Evolutionary conservation across 1,140 invertebrate genomes (phyloP).

Genomic region (Bicyclus anynana): DNA sequence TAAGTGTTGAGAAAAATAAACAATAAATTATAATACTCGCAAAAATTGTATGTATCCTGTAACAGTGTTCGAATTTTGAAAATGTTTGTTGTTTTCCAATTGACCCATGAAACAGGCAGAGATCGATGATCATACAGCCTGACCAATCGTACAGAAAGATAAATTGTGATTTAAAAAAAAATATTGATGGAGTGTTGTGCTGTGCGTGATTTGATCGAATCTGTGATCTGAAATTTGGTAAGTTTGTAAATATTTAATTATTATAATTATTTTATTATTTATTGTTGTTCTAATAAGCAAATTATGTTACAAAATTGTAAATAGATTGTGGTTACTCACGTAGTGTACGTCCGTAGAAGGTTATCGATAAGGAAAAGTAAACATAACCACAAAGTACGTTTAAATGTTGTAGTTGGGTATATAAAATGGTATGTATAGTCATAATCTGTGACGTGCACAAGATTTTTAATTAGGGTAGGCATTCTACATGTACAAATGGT

Average conservation of each 20-base stretch:
- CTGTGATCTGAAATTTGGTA: neutral
- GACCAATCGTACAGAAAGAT: neutral
- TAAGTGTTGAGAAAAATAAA: constrained; percentile 15
- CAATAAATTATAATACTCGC: too few relatives aligned
- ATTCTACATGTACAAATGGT: too few relatives aligned
- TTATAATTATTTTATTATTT: neutral
- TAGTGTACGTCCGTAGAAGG: too few relatives aligned
- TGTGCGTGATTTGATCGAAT: neutral
- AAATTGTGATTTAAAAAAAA: neutral
- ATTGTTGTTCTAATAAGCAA: too few relatives aligned
- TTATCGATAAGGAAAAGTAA: too few relatives aligned
- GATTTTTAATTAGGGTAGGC: too few relatives aligned
- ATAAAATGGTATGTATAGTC: too few relatives aligned
- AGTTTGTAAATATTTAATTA: neutral
- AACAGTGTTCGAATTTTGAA: constrained; percentile 19
- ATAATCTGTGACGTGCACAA: too few relatives aligned
- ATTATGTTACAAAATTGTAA: too few relatives aligned
- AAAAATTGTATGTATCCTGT: neutral
- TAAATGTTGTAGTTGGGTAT: too few relatives aligned
- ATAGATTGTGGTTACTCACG: too few relatives aligned
- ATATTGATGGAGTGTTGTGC: constrained; percentile 1
- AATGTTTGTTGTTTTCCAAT: neutral
- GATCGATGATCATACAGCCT: neutral
- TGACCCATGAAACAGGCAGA: neutral
- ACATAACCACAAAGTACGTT: too few relatives aligned